Base-by-base conservation (phyloP, 2,113 vertebrate species). In the Urocitellus parryii region DNA sequence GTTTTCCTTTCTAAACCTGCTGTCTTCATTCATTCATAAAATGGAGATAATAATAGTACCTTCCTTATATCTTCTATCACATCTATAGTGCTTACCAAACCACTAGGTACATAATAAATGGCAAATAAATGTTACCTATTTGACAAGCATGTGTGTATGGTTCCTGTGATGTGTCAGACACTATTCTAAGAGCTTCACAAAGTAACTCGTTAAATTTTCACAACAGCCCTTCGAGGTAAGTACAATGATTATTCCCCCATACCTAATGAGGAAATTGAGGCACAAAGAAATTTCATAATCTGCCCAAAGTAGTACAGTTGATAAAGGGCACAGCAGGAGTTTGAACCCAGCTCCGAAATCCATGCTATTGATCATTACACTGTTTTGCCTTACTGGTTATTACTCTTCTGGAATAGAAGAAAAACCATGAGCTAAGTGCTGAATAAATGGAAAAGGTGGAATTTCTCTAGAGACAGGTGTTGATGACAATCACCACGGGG, bases 391-490 rank as follows among this genome's bases (percentile, higher is more conserved):
- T 74, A 2, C 29, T 56, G 9, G n/a, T 37, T 70, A 76, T 76
- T 90, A 56, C 18, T 70, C 16, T 76, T 68, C 53, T 16, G 8
- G 37, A 79, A 8, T 45, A 90, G 34, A 80, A 86, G 10, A 24
- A 94, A 90, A 92, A 63, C n/a, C 56, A 20, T 42, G 37, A 91
- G 68, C 76, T 42, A 53, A 51, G 53, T n/a, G 20, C 80, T 82
- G 39, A 97, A 77, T 92, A 78, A 61, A 7, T 82, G 34, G 56
- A 82, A 92, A 96, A 85, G 13, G 51, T 2, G 82, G 45, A 86
- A 22, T 85, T 86, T 63, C 58, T 86, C 48, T 39, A 39, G n/a
- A 56, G 22, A 48, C 45, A 37, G 24, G 20, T 88, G 12, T 48
- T 25, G 7, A 32, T 32, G 3, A 58, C 68, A 88, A 24, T 2